Evolutionary conservation across 2,888 invertebrate genomes (phyloP), one percentile per base, ranked within the genome.

Genomic region (Lasioglossum morio): DNA sequence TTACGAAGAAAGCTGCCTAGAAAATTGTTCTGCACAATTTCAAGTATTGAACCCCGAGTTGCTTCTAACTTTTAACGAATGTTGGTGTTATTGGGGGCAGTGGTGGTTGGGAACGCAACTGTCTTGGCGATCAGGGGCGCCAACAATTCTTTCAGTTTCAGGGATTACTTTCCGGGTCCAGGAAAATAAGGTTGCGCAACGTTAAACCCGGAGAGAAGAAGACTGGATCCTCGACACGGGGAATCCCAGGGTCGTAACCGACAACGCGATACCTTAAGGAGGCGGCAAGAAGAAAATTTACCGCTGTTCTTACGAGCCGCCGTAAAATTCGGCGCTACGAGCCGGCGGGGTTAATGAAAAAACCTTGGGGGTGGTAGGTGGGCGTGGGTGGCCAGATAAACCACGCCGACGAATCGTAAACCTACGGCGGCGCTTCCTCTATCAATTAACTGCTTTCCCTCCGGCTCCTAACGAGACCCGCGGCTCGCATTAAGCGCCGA

Each of bases 311-410:
- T 87, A 87, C 87, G 87, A 88, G 79, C 43, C 72, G 73, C 85
- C 87, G 77, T 90, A 90, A 90, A 90, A 90, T 90, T 90, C 85
- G 86, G 80, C 75, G 60, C 75, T 66, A 79, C 75, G 77, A 57
- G 27, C 69, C 40, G 69, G 69, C 7, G 27, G 69, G 72, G 76
- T 85, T 88, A 89, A 88, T 90, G 89, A 89, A 90, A 90, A 88
- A 86, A 85, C 77, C 73, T 34, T 2, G 34, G 43, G 16, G 40
- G 63, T 53, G 70, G 53, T 30, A 16, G 40, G 63, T 53, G 70
- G 53, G 43, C 30, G 48, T 37, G 34, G 60, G 27, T 12, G 72
- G 82, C 30, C 48, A 37, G 72, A 84, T 88, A 83, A 86, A 87
- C 63, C 63, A 77, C 16, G 30, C 70, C 40, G 75, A 70, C 72